Evolutionary conservation across 2,113 vertebrate genomes (phyloP), one percentile per base, ranked within the genome.

Genomic region (Eptesicus fuscus): DNA sequence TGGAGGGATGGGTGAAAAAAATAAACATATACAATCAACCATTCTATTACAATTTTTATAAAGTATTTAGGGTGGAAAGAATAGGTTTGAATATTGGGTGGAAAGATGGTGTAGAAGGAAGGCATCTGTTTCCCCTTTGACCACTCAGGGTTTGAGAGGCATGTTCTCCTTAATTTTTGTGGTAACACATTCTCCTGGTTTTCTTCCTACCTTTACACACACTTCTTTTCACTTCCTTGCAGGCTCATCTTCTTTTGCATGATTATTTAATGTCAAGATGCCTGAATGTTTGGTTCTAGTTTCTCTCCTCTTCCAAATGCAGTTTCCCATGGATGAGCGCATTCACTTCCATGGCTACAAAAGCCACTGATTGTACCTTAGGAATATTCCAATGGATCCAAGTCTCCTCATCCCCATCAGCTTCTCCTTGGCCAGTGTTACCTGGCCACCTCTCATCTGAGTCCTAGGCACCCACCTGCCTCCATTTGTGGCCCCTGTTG

Each of bases 31-130:
- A 8, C 13, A 40, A 9, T 10, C 51, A 28, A 30, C 51, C 51
- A 11, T 28, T 35, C 53, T 59, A 18, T 9, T 25, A 42, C 53
- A 11, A 40, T 2, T 16, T 51, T 14, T 9, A 42, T 10, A 3
- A 61, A 42, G 12, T 2, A 56, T 35, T 32, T 1, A 14, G 59
- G 18, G 7, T 0, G 4, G 70, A 32, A 14, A 22, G 63, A 37
- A 35, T 1, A 17, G 40, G 35, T 6, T 32, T 4, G 11, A 13
- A 35, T 1, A 0, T 0, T 4, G 2, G 12, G n/a, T 4, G 28
- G 22, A 1, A 16, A 22, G 9, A 17, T 0, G 8, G 44, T 5
- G 3, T 1, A 2, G 61, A 30, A 4, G 37, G 20, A 42, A 4
- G 5, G 17, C 9, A 4, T 40, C 7, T 18, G 70, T 49, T 28